phyloP scores from a whole-genome alignment of 2,113 vertebrate species.

The Tetraodon nigroviridis region DNA sequence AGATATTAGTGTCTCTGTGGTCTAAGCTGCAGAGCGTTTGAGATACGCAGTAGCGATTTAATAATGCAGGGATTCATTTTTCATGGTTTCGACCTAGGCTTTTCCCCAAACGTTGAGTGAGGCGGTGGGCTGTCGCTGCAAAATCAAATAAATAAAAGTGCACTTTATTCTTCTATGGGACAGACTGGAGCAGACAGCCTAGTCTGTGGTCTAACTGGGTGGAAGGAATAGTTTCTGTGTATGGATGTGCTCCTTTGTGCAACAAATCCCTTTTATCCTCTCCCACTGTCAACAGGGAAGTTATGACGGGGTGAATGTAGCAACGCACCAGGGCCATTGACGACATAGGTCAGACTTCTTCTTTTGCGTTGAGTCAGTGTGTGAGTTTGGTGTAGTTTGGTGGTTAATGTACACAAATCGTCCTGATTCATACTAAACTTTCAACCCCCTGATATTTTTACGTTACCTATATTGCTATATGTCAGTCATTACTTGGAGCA shows the following conservation, averaged over 20 bases:
- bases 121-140: neutral
- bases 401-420: too few relatives aligned
- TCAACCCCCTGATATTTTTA: too few relatives aligned
- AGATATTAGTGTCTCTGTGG: too few relatives aligned
- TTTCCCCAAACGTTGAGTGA: too few relatives aligned
- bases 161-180: slow-evolving; percentile 3
- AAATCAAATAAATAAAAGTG: neutral
- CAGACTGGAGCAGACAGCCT: slow-evolving; percentile 53
- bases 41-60: too few relatives aligned
- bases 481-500: neutral
- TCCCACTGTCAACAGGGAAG: slow-evolving; percentile 71
- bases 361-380: slow-evolving; percentile 11
- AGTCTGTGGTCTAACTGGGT: slow-evolving; percentile 65
- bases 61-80: neutral
- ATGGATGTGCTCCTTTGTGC: slow-evolving; percentile 59
- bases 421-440: too few relatives aligned
- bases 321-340: slow-evolving; percentile 46
- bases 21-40: too few relatives aligned
- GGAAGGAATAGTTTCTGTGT: slow-evolving; percentile 69
- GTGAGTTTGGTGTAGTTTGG: neutral
- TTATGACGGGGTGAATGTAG: slow-evolving; percentile 59
- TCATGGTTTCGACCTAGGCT: slow-evolving; percentile 9
- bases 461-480: too few relatives aligned
- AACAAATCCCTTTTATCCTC: slow-evolving; percentile 69
- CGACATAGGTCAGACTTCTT: slow-evolving; percentile 24